Evolutionary conservation across 2,888 invertebrate species (phyloP).

Genomic region (Nezara viridula): DNA sequence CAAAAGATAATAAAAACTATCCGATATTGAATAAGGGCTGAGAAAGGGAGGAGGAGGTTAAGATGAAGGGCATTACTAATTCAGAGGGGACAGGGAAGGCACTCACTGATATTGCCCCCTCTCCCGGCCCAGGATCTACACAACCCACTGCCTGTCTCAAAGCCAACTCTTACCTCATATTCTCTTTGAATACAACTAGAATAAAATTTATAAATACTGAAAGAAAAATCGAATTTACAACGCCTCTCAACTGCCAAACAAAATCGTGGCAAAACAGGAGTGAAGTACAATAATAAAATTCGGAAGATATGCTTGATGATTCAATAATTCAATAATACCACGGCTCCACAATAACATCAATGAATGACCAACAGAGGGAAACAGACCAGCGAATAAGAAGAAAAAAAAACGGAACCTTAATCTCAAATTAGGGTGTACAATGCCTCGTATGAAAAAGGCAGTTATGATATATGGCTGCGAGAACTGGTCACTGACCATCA

Average conservation of each 20-base stretch:
- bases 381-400: too few species aligned
- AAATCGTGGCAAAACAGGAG: background rate
- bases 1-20: background rate
- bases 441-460: too few species aligned
- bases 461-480: too few species aligned
- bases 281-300: too few species aligned
- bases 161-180: background rate
- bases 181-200: slow-evolving; percentile 4
- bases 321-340: too few species aligned
- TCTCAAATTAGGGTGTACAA: too few species aligned
- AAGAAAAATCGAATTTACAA: background rate
- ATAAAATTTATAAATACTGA: slow-evolving; percentile 35
- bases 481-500: too few species aligned
- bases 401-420: too few species aligned
- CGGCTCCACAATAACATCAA: too few species aligned
- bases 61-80: slow-evolving; percentile 23
- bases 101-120: background rate
- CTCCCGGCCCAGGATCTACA: background rate
- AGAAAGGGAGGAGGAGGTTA: background rate
- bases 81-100: background rate
- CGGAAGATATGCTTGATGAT: too few species aligned
- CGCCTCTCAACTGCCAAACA: too few species aligned
- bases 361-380: too few species aligned
- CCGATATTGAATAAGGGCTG: background rate
- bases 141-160: background rate